phyloP scores from a whole-genome alignment of 2,888 invertebrate genomes.

The Mechanitis mazaeus region DNA sequence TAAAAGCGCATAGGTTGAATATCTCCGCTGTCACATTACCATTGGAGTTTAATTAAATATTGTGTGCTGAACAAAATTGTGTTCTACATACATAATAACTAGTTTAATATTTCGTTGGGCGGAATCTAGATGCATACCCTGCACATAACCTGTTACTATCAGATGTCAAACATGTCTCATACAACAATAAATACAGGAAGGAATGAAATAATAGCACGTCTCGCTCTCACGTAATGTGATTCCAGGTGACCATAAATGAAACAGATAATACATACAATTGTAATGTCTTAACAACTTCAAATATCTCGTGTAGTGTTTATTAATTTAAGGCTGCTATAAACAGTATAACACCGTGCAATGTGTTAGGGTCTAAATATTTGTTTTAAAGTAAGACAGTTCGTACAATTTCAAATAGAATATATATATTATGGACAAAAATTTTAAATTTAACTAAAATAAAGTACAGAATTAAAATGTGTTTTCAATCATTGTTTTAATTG shows the following conservation, averaged over 20 bases:
- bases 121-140: conserved; percentile 57
- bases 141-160: conserved; percentile 64
- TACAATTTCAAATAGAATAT: neutral
- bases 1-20: neutral
- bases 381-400: neutral
- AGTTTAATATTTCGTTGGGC: conserved; percentile 55
- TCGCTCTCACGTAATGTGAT: conserved; percentile 15
- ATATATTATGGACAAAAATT: too few relatives aligned
- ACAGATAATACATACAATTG: conserved; percentile 5
- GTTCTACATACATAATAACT: conserved; percentile 31
- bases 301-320: too few relatives aligned
- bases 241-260: conserved; percentile 7
- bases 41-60: conserved; percentile 13
- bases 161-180: conserved; percentile 43
- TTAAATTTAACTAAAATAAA: too few relatives aligned
- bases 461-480: too few relatives aligned
- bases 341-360: neutral
- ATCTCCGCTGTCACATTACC: conserved; percentile 1
- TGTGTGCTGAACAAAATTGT: conserved; percentile 33
- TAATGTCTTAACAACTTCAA: too few relatives aligned
- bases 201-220: conserved; percentile 56
- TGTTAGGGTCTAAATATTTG: neutral
- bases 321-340: too few relatives aligned
- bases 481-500: too few relatives aligned
- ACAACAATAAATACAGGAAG: conserved; percentile 22